Base-by-base conservation (phyloP, 2,113 vertebrate genomes). In the Centropus bengalensis region DNA sequence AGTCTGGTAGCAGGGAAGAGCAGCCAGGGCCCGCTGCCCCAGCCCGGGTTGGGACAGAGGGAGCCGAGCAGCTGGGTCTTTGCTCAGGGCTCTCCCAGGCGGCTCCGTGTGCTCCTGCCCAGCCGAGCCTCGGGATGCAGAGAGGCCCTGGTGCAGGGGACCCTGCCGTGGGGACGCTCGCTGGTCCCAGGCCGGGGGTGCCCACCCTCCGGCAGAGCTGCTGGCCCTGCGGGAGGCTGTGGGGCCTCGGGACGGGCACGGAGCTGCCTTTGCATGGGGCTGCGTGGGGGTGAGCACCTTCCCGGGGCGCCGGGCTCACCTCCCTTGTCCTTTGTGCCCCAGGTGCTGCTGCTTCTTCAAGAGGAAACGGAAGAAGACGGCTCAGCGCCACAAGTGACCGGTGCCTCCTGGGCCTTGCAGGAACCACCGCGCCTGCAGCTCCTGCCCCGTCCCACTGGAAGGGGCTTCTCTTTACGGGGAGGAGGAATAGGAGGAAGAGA, bases 261-360 rank as follows among this genome's bases (percentile, higher is more conserved):
- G 77, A 86, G 81, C 9, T 49, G 58, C 91, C 68, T 32, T 62
- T 91, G 92, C 93, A 96, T 22, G 84, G 36, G 11, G 73, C 80
- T 40, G 60, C 71, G 88, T 7, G 23, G 83, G 81, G 60, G 68
- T 12, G 40, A 36, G 49, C 16, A 60, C 51, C 80, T 55, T 20
- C 1, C 11, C 2, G 8, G 49, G 67, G 51, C 66, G 74, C 33
- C 0, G 1, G 36, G 49, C 81, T 98, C 45, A 98, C 88, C 93
- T 49, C 36, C n/a, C 47, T 40, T 96, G 52, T 96, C 97, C 94
- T 97, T 97, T 97, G 87, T 96, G 97, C 96, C 93, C 77, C 97
- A 99, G 99, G 99, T 99, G 99, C 99, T 99, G 99, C 98, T 99
- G 99, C 96, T 99, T 99, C 98, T 99, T 99, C 98, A 99, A 99